phyloP scores from a whole-genome alignment of 1,140 invertebrate species.

The Euglossa dilemma region DNA sequence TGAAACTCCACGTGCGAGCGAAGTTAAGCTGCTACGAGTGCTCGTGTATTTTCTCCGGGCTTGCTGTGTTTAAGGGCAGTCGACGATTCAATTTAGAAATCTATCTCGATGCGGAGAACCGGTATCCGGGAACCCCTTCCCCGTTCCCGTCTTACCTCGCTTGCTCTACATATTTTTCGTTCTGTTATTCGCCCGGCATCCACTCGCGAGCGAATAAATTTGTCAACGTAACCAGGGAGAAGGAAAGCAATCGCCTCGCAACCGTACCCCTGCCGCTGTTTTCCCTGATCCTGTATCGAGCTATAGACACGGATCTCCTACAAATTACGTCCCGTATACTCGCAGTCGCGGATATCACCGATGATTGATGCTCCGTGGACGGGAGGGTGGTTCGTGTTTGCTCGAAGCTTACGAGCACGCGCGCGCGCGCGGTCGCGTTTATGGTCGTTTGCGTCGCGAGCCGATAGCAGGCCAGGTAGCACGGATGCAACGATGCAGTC shows the following conservation, averaged over 20 bases:
- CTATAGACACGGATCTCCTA: constrained; percentile 3
- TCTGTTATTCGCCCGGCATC: too few relatives aligned
- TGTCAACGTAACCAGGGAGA: background rate
- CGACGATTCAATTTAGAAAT: background rate
- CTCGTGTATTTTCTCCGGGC: background rate
- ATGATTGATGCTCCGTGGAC: constrained; percentile 41
- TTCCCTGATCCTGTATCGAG: background rate
- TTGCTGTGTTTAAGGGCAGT: background rate
- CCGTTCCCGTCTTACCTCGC: too few relatives aligned
- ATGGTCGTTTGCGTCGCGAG: constrained; percentile 35
- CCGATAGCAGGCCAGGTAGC: constrained; percentile 41
- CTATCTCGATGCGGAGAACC: background rate
- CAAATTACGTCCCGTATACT: constrained; percentile 13
- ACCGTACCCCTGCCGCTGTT: too few relatives aligned
- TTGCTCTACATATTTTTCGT: too few relatives aligned
- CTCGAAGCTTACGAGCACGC: constrained; percentile 16
- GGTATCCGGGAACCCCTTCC: too few relatives aligned
- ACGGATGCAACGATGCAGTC: constrained; percentile 46
- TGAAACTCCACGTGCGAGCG: constrained; percentile 15
- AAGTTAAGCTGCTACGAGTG: constrained; percentile 8
- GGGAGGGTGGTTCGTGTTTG: constrained; percentile 26
- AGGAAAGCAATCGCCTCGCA: background rate
- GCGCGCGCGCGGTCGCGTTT: background rate
- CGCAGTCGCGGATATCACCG: constrained; percentile 30
- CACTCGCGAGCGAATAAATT: background rate